Conservation (phyloP, 2,888 invertebrate species). For the Drosophila greeni region DNA sequence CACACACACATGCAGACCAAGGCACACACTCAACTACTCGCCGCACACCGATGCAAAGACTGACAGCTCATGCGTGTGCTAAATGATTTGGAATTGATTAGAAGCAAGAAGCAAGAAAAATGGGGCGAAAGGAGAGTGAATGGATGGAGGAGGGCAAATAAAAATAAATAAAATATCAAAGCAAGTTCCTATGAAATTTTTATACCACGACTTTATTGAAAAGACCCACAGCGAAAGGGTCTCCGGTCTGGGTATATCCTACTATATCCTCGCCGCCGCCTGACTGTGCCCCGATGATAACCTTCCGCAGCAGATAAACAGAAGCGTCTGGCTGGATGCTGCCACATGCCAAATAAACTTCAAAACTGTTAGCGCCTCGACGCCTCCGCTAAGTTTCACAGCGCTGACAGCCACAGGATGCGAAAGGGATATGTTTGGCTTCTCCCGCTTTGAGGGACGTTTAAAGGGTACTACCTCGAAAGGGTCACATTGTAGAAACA, state of each 20-base stretch:
- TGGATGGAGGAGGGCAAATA: constrained; percentile 47
- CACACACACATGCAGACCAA: constrained; percentile 6
- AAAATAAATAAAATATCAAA: constrained; percentile 72
- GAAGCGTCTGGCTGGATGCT: constrained; percentile 41
- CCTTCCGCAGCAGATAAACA: constrained; percentile 53
- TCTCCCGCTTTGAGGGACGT: not conserved
- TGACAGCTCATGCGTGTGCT: constrained; percentile 70
- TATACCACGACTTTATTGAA: constrained; percentile 62
- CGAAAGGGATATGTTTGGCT: constrained; percentile 14
- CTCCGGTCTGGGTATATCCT: constrained; percentile 11
- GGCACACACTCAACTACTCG: constrained; percentile 10
- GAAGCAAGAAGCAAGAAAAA: constrained; percentile 44
- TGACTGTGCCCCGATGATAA: constrained; percentile 55
- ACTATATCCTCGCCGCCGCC: constrained; percentile 26
- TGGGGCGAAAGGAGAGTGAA: not conserved
- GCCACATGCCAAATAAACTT: constrained; percentile 67
- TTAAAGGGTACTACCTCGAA: not conserved
- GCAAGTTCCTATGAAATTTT: constrained; percentile 66
- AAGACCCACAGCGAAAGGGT: constrained; percentile 28
- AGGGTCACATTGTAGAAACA: not conserved
- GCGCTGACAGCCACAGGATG: constrained; percentile 52
- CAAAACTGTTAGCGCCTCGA: constrained; percentile 68
- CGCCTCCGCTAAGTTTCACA: constrained; percentile 58
- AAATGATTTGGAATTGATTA: constrained; percentile 71
- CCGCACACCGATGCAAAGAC: constrained; percentile 19